Conservation (phyloP, 2,113 vertebrate species). For the Rhinoderma darwinii region DNA sequence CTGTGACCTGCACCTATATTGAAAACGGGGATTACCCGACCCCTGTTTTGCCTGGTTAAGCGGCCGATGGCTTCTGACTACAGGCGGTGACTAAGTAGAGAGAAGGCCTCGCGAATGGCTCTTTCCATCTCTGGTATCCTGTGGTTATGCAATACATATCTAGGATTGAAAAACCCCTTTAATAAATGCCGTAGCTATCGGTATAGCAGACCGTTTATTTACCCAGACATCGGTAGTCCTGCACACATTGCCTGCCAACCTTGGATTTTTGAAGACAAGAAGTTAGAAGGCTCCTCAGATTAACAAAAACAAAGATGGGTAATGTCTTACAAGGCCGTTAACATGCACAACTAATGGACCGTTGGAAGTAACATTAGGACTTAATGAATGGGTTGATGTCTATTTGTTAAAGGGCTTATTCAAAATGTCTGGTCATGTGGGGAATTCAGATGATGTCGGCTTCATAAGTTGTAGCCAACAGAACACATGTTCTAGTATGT, state of each 20-base stretch:
- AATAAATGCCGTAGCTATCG: no score
- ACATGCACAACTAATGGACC: neutral
- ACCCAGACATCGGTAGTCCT: neutral
- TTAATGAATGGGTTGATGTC: neutral
- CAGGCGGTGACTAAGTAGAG: no score
- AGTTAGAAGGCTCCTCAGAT: neutral
- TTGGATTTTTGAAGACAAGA: neutral
- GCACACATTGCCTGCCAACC: no score
- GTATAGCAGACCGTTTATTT: neutral
- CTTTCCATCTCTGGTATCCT: no score
- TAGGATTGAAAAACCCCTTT: no score
- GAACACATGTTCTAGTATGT: neutral
- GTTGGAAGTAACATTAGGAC: neutral
- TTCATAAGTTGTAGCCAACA: neutral
- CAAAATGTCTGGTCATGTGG: neutral
- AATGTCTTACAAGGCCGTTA: neutral
- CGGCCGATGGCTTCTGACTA: no score
- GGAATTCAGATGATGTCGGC: neutral
- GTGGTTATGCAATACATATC: no score
- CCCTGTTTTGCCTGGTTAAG: no score
- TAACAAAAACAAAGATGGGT: neutral
- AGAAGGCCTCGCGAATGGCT: no score
- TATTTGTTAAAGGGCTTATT: neutral
- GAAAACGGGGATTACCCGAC: no score
- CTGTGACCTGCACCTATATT: no score